Percentiles rank a stretch among this genome's conserved stretches.
Evolutionary conservation across 1,140 invertebrate genomes (phyloP).

Genomic region (Pachyrhynchus sulphureomaculatus): DNA sequence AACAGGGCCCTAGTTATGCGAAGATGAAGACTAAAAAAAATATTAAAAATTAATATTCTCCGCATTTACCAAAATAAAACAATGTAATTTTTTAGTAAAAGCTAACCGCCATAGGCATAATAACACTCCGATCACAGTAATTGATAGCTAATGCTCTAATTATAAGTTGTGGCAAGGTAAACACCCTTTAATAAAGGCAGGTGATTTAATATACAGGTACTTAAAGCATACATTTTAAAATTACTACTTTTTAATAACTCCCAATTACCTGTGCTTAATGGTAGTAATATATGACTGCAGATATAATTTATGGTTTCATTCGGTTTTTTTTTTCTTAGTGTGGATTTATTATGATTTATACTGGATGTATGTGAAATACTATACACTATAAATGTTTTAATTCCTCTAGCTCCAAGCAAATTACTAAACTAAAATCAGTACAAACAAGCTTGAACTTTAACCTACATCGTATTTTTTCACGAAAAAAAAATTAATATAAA

Average conservation of each 20-base stretch:
- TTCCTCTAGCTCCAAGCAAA: too few species aligned
- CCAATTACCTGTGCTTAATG: slow-evolving; percentile 18
- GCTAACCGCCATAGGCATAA: slow-evolving; percentile 19
- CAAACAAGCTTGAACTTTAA: too few species aligned
- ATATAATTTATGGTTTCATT: slow-evolving; percentile 12
- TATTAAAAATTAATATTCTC: not conserved
- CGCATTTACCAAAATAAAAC: not conserved
- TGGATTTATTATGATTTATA: not conserved
- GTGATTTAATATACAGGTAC: slow-evolving; percentile 26
- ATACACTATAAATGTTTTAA: too few species aligned
- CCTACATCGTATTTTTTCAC: too few species aligned
- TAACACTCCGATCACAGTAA: slow-evolving; percentile 23
- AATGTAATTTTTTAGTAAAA: not conserved
- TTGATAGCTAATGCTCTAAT: slow-evolving; percentile 28
- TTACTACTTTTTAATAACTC: slow-evolving; percentile 25
- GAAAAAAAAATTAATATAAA: too few species aligned
- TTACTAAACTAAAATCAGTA: too few species aligned
- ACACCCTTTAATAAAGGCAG: slow-evolving; percentile 26
- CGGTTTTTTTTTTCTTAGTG: not conserved
- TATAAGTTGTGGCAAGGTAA: slow-evolving; percentile 23
- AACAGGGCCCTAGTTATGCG: too few species aligned
- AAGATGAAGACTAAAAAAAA: too few species aligned
- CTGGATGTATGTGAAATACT: too few species aligned
- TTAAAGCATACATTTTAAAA: slow-evolving; percentile 23
- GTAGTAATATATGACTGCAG: slow-evolving; percentile 8